Base-by-base conservation (phyloP, 2,888 invertebrate species). In the Venusia cambrica region DNA sequence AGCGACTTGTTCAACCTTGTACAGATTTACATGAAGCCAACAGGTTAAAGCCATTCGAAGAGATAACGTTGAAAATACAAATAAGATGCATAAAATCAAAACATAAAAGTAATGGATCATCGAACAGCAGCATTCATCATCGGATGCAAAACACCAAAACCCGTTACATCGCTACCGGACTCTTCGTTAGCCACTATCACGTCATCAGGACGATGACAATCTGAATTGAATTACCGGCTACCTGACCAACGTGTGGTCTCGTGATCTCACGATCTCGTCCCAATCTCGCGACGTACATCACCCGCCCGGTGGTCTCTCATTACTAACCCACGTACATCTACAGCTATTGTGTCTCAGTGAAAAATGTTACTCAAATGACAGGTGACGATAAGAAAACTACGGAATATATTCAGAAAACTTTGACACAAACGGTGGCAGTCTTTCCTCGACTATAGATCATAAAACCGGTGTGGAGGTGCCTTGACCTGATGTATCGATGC, bases 201-300 rank as follows among this genome's bases (percentile, higher is more conserved):
- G 68, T 79, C 77, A 83, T 83, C 81, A 67, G 62, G 62, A 73
- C 73, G 84, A 87, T 84, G 87, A 87, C 87, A 87, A 87, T 87
- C 87, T 77, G 71, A 76, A 81, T 87, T 80, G 80, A 84, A 84
- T 81, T 76, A 81, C 84, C 58, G 70, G 75, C 84, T 84, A 83
- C 85, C 81, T 83, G 65, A 68, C 77, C 67, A 72, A 67, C 72
- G 85, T 87, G 87, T 87, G 87, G 87, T 85, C 84, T 72, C 64
- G 62, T 66, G 72, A 79, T 79, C 75, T 69, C 66, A 68, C 78
- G 79, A 84, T 84, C 81, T 77, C 58, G 51, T 66, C 60, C 69
- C 74, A 73, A 84, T 85, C 84, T 81, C 64, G 69, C 72, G 62
- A 66, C 74, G 78, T 76, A 73, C 72, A 73, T 78, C 74, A 81